These are phyloP conservation scores for Danio aesculapii DNA, from an alignment of 2,797 vertebrate genomes.

Conservation along the genomic window DNA sequence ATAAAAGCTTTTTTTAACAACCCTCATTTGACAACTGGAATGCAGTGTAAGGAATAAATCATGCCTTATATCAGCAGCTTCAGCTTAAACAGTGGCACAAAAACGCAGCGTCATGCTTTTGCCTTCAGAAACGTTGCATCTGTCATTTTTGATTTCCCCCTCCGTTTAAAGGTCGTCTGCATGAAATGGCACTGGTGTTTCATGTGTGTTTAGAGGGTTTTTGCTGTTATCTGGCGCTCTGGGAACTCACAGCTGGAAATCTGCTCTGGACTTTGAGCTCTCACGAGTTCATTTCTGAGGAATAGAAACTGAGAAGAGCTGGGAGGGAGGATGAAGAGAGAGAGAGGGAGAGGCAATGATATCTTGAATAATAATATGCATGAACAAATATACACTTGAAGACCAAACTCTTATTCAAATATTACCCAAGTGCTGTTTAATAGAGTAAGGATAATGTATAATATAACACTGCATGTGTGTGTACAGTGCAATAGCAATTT, in stretches of 20 bases:
- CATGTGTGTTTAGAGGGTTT: neutral
- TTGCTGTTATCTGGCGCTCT: slow-evolving; percentile 17
- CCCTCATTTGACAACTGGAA: too few species aligned
- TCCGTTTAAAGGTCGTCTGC: neutral
- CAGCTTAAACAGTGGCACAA: neutral
- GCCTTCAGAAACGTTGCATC: neutral
- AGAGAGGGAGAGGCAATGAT: too few species aligned
- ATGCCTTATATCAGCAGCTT: too few species aligned
- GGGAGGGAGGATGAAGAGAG: neutral
- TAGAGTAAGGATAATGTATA: too few species aligned
- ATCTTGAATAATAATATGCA: too few species aligned
- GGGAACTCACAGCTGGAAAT: neutral
- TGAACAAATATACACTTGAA: too few species aligned
- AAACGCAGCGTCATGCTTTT: neutral
- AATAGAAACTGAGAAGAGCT: slow-evolving; percentile 6
- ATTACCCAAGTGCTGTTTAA: too few species aligned
- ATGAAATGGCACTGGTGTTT: neutral
- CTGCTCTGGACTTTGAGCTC: slow-evolving; percentile 9
- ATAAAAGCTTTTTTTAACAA: too few species aligned
- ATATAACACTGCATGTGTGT: too few species aligned
- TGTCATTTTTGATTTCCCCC: neutral
- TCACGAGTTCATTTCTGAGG: neutral
- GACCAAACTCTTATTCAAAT: too few species aligned
- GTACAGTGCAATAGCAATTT: too few species aligned
- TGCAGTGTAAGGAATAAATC: too few species aligned